Base-by-base conservation (phyloP, 2,113 vertebrate genomes). In the Vanacampus margaritifer region DNA sequence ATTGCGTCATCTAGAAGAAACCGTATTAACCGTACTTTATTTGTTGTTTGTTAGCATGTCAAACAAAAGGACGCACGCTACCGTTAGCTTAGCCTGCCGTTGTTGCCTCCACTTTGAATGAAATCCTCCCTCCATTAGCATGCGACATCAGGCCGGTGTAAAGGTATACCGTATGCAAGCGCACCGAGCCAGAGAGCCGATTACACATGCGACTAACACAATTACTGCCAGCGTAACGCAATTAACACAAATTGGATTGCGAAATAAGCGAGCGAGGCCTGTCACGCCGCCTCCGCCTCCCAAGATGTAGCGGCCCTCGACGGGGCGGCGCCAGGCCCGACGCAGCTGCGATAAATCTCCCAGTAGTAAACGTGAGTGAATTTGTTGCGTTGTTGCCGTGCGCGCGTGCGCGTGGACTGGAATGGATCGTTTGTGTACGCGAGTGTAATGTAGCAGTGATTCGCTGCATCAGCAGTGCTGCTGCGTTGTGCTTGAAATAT, bases 131-230 rank as follows among this genome's bases (percentile, higher is more conserved):
- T 59, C 71, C 61, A 76, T 82, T 80, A 80, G 71, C 59, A 69
- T 64, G 79, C 87, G 87, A 82, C 78, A 84, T 84, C 81, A 87
- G 62, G 79, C 68, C 45, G 28, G 53, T 68, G 64, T 59, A 61
- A 84, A 83, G 79, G 78, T 85, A 82, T 74, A 50, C 43, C 35
- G 45, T 23, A 84, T 71, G 72, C 82, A 84, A 80, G 87, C 81
- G 81, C 77, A 84, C 68, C 23, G 76, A 84, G 73, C 81, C 85
- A 76, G 76, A 87, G 88, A 90, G 83, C 81, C 84, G 81, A 89
- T 91, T 90, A 87, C 72, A 75, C 67, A 78, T 73, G 72, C 79
- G 80, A 78, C 84, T 84, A 90, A 90, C 86, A 84, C 79, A 88
- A 86, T 91, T 88, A 86, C 85, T 69, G 65, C 37, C 71, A 24